These are phyloP conservation scores for Pseudomugil tenellus DNA, from an alignment of 2,797 vertebrate species.

Conservation along the genomic window DNA sequence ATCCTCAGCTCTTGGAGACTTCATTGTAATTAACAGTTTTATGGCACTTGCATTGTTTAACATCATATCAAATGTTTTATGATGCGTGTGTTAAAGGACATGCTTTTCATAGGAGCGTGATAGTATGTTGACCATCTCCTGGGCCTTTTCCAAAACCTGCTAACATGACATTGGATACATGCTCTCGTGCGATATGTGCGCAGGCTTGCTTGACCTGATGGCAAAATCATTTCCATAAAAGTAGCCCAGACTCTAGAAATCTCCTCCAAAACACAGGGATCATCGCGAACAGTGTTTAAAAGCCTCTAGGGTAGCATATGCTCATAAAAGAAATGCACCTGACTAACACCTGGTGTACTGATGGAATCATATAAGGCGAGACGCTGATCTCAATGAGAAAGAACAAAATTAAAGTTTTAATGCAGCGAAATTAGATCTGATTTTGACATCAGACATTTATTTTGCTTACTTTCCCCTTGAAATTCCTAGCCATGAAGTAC, in stretches of 20 bases:
- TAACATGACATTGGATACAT: neutral
- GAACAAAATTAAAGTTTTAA: neutral
- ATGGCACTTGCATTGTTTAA: neutral
- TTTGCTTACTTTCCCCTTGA: neutral
- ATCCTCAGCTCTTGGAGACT: no score
- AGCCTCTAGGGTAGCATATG: neutral
- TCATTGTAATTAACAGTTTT: neutral
- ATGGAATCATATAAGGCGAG: slow-evolving; percentile 2
- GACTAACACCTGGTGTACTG: slow-evolving; percentile 1
- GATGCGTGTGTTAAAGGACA: neutral
- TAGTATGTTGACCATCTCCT: neutral
- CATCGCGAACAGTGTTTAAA: neutral
- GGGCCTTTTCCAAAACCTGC: neutral
- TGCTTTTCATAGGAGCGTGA: neutral
- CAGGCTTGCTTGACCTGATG: neutral
- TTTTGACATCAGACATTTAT: neutral
- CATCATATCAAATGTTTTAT: neutral
- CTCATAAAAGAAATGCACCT: neutral
- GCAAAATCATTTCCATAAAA: neutral
- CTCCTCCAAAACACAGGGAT: neutral
- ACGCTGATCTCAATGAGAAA: neutral
- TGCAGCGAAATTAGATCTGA: neutral
- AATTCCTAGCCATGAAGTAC: slow-evolving; percentile 3
- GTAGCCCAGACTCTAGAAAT: neutral
- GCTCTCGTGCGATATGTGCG: neutral